These are phyloP conservation scores for Tridacna gigas DNA, from an alignment of 2,888 invertebrate genomes.

Conservation along the genomic window DNA sequence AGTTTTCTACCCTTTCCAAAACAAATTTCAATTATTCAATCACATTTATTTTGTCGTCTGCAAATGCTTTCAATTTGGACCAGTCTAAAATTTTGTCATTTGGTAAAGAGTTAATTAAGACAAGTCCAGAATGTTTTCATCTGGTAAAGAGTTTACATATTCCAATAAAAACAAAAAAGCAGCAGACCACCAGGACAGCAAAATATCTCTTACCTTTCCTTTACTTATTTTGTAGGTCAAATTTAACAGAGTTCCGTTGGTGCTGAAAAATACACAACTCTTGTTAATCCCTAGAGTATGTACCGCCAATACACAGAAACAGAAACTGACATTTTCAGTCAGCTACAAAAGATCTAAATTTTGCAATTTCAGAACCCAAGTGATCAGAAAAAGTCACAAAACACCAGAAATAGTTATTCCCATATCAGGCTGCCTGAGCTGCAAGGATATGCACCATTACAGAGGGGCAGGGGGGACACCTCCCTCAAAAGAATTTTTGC, in stretches of 20 bases:
- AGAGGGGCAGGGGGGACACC: no score
- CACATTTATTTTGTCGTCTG: not conserved
- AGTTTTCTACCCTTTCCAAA: not conserved
- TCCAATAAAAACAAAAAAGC: not conserved
- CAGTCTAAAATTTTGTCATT: not conserved
- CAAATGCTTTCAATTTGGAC: no score
- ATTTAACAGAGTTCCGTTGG: constrained; percentile 82
- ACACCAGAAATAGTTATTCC: no score
- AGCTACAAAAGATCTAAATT: no score
- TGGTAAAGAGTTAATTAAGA: not conserved
- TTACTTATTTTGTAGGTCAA: constrained; percentile 73
- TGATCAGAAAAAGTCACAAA: no score
- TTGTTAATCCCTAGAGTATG: not conserved
- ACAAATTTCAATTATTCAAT: not conserved
- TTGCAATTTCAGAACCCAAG: no score
- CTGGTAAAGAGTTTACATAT: not conserved
- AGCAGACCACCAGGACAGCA: not conserved
- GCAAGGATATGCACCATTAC: no score
- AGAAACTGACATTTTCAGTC: no score
- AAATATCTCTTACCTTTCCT: constrained; percentile 71
- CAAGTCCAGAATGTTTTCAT: not conserved
- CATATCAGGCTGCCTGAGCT: no score
- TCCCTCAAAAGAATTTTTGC: no score
- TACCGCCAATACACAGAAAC: no score
- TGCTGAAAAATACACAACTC: constrained; percentile 70